Evolutionary conservation across 2,797 vertebrate species (phyloP), one percentile per base, ranked within the genome.

Genomic region (Takifugu rubripes): DNA sequence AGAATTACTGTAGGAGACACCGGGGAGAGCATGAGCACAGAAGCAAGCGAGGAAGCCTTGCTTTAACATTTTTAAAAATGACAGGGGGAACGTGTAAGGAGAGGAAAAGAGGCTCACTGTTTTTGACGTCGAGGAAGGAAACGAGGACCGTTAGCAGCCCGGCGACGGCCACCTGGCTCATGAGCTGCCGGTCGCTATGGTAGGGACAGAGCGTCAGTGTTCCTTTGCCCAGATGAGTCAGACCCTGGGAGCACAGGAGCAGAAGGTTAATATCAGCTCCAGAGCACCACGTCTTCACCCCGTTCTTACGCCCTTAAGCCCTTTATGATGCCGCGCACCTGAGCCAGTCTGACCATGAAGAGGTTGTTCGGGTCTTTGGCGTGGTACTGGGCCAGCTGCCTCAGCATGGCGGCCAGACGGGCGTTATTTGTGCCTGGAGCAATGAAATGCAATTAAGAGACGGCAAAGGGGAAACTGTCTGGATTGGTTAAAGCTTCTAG

Each of bases 331-430:
- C 29, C 53, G 64, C 76, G 78, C 81, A 98, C 97, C 95, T 99
- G 97, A 73, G 96, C 97, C 77, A 99, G 82, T 71, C 97, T 92
- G 83, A 99, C 97, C 96, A 99, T 99, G 88, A 99, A 99, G 72
- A 99, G 94, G 70, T 99, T 99, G 91, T 98, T 99, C 31, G 96
- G 96, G 81, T 99, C 97, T 90, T 99, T 98, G 81, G 96, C 96
- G 0, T 99, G 97, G 86, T 98, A 99, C 65, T 98, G 97, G 21
- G 96, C 97, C 36, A 98, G 89, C 81, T 99, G 97, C 27, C 95
- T 89, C 70, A 99, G 86, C 96, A 99, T 99, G 0, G 97, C 97
- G 1, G 97, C 97, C 81, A 99, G 77, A 0, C 96, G 93, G 36
- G 96, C 97, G 0, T 99, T 99, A 77, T 99, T 99, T 61, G 97